Evolutionary conservation across 2,113 vertebrate species (phyloP).

Genomic region (Colaptes auratus): DNA sequence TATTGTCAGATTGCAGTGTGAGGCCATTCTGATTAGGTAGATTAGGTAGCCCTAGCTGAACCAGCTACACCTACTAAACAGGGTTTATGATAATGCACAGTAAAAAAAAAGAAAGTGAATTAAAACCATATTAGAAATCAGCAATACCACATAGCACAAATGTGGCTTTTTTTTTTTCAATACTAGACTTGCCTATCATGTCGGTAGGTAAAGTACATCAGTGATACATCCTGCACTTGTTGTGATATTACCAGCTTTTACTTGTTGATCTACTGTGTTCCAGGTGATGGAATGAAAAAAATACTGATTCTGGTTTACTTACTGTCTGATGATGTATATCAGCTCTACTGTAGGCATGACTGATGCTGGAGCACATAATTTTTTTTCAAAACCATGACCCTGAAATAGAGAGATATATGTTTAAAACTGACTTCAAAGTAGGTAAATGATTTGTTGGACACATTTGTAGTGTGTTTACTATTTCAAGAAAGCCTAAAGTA

Average conservation of each 20-base stretch:
- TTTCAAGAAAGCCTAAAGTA: background rate
- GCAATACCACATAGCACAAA: background rate
- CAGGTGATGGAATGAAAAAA: background rate
- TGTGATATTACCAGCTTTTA: background rate
- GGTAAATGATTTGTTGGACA: background rate
- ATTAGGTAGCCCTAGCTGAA: background rate
- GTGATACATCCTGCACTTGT: background rate
- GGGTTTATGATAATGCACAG: background rate
- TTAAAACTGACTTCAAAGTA: background rate
- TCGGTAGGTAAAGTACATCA: background rate
- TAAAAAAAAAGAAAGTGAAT: background rate
- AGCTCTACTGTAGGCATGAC: background rate
- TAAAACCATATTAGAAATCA: background rate
- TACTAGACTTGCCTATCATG: background rate
- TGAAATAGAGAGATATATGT: background rate
- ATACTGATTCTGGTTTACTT: background rate
- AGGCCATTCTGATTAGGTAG: background rate
- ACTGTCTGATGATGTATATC: background rate
- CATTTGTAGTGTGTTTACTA: background rate
- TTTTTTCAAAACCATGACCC: background rate
- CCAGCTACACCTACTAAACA: background rate
- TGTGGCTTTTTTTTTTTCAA: background rate
- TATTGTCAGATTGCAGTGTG: background rate
- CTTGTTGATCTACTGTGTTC: background rate
- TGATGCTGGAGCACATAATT: background rate